phyloP scores from a whole-genome alignment of 23 tunicate genomes.

The Halocynthia roretzi region DNA sequence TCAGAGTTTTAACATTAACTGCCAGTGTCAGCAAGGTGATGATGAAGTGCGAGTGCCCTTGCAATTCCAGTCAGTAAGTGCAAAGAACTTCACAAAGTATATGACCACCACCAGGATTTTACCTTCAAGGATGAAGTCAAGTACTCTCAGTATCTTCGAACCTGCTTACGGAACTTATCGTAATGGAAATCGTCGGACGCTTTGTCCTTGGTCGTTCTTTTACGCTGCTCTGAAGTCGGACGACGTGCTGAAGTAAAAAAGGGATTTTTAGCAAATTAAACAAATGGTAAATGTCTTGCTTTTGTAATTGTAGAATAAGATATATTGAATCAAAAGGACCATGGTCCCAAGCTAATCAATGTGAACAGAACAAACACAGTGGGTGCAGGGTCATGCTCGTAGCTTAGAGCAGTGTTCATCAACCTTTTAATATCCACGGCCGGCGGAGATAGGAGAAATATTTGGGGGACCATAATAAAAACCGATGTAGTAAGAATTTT shows the following conservation, averaged over 20 bases:
- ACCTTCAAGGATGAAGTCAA: background rate
- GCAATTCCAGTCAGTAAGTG: background rate
- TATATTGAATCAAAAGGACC: background rate
- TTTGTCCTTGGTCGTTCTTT: constrained; percentile 32
- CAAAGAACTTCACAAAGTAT: background rate
- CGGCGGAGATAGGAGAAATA: too few relatives aligned
- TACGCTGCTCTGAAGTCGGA: constrained; percentile 28
- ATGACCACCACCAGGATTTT: background rate
- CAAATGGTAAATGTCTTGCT: too few relatives aligned
- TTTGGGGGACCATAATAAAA: too few relatives aligned
- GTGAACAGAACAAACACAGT: constrained; percentile 12
- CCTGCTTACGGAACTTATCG: constrained; percentile 72
- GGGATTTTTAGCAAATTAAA: background rate
- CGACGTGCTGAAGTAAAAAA: constrained; percentile 10
- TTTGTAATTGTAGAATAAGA: too few relatives aligned
- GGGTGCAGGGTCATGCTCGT: too few relatives aligned
- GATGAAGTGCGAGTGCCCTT: background rate
- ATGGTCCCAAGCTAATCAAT: background rate
- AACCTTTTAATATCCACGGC: too few relatives aligned
- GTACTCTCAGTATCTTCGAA: constrained; percentile 32
- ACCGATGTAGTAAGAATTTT: too few relatives aligned
- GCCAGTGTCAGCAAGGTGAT: background rate
- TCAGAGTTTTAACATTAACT: too few relatives aligned
- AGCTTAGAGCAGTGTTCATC: too few relatives aligned
- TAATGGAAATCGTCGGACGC: constrained; percentile 82